Evolutionary conservation across 2,888 invertebrate species (phyloP), one percentile per base, ranked within the genome.

Genomic region (Nesidiocoris tenuis): DNA sequence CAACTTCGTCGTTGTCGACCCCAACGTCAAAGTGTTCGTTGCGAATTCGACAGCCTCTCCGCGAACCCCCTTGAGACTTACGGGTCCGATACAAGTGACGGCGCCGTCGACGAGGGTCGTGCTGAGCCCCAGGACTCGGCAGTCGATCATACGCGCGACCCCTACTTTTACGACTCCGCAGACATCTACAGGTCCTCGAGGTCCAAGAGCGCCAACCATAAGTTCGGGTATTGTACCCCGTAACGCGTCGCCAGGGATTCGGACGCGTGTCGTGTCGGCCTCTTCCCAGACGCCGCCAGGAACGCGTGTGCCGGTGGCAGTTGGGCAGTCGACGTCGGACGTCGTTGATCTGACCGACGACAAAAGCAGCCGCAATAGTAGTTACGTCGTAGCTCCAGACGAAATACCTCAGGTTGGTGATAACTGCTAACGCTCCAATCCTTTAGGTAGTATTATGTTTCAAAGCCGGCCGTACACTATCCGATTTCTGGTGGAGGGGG

Each of bases 321-420:
- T 23, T 1, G 22, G n/a, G 16, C n/a, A 17, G 23, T 22, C 63
- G 16, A 17, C 25, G 24, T 65, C 39, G 65, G 25, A 24, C 12
- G 72, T 72, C 25, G 72, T 72, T 9, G 72, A 72, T n/a, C 57
- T 72, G 12, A 72, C 72, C n/a, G 68, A 56, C n/a, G 72, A 71
- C 12, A 24, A 57, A 2, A 12, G 9, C 54, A 7, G 18, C 54
- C 21, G 39, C 1, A 21, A 18, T 17, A 7, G 5, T 3, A 3
- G 3, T 12, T 39, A 39, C 39, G 54, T 19, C 23, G 72, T 72
- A 16, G 72, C 55, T 21, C 72, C 72, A 5, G 72, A 72, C 0
- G 72, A 72, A n/a, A 12, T 61, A 12, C 72, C 72, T 54, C 59
- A 59, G 18, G 39, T 39, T 39, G 3, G 39, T 39, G 12, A 39